Evolutionary conservation across 2,888 invertebrate genomes (phyloP), one percentile per base, ranked within the genome.

Genomic region (Bursaphelenchus okinawaensis): DNA sequence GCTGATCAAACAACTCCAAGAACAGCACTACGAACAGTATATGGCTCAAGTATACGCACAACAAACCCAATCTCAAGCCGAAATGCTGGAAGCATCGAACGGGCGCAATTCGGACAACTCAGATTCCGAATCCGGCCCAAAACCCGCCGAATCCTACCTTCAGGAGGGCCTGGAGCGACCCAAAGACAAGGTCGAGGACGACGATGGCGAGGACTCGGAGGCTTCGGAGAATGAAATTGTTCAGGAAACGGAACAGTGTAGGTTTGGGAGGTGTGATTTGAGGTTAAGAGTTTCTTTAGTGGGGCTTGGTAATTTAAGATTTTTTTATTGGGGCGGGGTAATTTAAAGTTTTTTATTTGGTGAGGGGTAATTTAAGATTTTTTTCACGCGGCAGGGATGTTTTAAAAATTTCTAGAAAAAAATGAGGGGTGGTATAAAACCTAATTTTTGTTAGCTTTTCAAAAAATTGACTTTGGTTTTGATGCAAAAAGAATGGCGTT

Each of bases 21-120:
- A 95, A 77, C 94, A 98, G 82, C 98, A 99, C 84, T 98, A 94
- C 83, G 92, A 94, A 83, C 95, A 96, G 82, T 98, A 98, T 84
- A 93, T 98, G 89, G 92, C 94, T 79, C 96, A 96, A 84, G 75
- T 68, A 16, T 74, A 74, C 62, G 72, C 72, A 0, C 62, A 64
- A 51, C 68, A 66, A 57, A 28, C 66, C 16, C 69, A 74, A 57
- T 64, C 68, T 19, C 70, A 72, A 31, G 73, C 66, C 23, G 72
- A 51, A 23, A 61, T 74, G 23, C 29, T 75, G 69, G 61, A 77
- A 72, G 31, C 69, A 70, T 29, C 24, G 55, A 7, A 57, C 60
- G n/a, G 62, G 19, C 29, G 52, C 40, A 22, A 40, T 20, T 54
- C 51, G 3, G 60, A 59, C 6, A 22, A 24, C 26, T 59, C 60